Conservation (phyloP, 2,888 invertebrate species). For the Congeria kusceri region DNA sequence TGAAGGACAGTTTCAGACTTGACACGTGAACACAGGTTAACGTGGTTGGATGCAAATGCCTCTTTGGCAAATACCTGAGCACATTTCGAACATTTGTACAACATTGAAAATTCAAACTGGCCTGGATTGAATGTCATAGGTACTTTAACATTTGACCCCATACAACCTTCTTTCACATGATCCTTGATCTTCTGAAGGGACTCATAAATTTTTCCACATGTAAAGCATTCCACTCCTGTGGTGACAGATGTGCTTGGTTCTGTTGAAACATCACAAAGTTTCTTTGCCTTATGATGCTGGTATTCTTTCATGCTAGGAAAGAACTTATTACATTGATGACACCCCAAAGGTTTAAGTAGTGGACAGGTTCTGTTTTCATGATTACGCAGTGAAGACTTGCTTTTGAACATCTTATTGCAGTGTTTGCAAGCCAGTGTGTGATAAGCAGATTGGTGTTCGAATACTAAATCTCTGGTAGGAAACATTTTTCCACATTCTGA, state of each 20-base stretch:
- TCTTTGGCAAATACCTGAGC: slow-evolving; percentile 47
- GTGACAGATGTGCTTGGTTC: neutral
- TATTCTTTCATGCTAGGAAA: neutral
- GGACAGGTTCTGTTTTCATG: slow-evolving; percentile 35
- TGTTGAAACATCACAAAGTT: neutral
- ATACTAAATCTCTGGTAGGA: slow-evolving; percentile 5
- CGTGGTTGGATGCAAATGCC: slow-evolving; percentile 43
- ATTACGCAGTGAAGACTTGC: neutral
- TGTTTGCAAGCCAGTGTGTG: neutral
- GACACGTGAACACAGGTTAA: slow-evolving; percentile 30
- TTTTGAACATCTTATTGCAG: slow-evolving; percentile 30
- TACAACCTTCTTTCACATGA: slow-evolving; percentile 66
- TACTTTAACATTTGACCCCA: neutral
- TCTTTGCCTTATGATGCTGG: neutral
- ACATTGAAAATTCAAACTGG: slow-evolving; percentile 24
- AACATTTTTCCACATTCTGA: slow-evolving; percentile 8
- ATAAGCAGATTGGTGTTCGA: neutral
- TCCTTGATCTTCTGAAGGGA: slow-evolving; percentile 58
- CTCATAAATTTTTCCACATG: slow-evolving; percentile 62
- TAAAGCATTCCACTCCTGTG: slow-evolving; percentile 51
- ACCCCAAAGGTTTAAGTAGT: neutral
- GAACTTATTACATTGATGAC: neutral
- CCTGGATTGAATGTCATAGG: no score
- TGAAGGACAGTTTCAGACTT: no score
- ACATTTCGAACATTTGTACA: slow-evolving; percentile 53